These are phyloP conservation scores for Varanus komodoensis DNA, from an alignment of 2,113 vertebrate genomes.

Conservation along the genomic window DNA sequence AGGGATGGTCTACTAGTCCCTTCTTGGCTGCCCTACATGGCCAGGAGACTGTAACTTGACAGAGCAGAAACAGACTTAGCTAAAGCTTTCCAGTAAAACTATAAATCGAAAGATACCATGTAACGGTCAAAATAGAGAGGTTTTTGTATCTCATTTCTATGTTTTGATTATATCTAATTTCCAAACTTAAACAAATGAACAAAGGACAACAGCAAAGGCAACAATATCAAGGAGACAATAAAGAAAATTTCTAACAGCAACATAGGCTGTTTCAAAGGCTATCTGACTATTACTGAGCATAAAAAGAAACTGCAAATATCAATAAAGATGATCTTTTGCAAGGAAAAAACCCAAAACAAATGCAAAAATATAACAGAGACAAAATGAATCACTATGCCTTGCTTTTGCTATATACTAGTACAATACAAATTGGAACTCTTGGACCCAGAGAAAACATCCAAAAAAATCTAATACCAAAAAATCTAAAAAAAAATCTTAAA, in stretches of 20 bases:
- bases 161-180: constrained; percentile 20
- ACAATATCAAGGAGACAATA: not conserved
- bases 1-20: too few species aligned
- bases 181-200: not conserved
- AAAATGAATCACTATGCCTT: not conserved
- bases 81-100: constrained; percentile 26
- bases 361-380: not conserved
- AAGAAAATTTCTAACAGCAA: not conserved
- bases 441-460: not conserved
- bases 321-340: not conserved
- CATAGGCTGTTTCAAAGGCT: not conserved
- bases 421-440: not conserved
- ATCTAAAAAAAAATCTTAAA: not conserved
- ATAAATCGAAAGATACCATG: constrained; percentile 27
- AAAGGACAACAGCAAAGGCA: constrained; percentile 2
- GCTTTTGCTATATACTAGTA: not conserved
- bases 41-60: not conserved
- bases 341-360: not conserved
- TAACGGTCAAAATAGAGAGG: constrained; percentile 39
- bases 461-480: too few species aligned
- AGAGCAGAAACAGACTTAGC: not conserved
- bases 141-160: constrained; percentile 29
- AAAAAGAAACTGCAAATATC: not conserved
- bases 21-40: not conserved
- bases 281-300: not conserved